Percentiles rank a stretch among this genome's conserved stretches.
These are phyloP conservation scores for Drosophila ustulata DNA, from an alignment of 2,888 invertebrate species.

Conservation along the genomic window DNA sequence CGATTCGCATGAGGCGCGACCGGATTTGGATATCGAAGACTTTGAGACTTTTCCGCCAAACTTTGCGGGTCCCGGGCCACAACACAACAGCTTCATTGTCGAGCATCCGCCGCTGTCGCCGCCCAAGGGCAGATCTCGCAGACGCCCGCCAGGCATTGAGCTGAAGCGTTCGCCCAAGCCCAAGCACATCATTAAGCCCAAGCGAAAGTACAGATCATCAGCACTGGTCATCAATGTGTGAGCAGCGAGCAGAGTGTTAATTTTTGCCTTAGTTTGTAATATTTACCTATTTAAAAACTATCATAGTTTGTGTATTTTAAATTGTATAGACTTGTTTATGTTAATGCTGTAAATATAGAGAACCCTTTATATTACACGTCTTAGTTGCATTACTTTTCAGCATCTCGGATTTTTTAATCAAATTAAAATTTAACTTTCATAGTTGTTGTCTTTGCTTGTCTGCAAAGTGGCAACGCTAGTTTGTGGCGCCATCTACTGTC, in stretches of 20 bases:
- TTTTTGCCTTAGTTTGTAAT: neutral
- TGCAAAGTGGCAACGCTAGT: conserved; percentile 17
- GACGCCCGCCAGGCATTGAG: conserved; percentile 72
- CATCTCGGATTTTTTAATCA: neutral
- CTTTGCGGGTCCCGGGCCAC: conserved; percentile 61
- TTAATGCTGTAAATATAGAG: conserved; percentile 52
- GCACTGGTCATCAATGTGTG: conserved; percentile 80
- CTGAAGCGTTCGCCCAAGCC: conserved; percentile 65
- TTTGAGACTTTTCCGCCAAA: conserved; percentile 75
- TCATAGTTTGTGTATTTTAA: conserved; percentile 26
- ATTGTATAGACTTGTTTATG: conserved; percentile 41
- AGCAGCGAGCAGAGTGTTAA: neutral
- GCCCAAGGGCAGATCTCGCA: conserved; percentile 52
- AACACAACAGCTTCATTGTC: conserved; percentile 58
- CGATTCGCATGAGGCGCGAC: conserved; percentile 70
- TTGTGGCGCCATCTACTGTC: conserved; percentile 18
- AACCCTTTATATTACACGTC: conserved; percentile 16
- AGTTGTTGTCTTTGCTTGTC: conserved; percentile 31
- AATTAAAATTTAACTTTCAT: neutral
- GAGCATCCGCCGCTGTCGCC: conserved; percentile 55
- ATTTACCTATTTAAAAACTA: conserved; percentile 52
- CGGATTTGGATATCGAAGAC: conserved; percentile 73
- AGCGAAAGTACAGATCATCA: conserved; percentile 78
- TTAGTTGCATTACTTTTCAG: neutral
- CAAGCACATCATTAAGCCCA: conserved; percentile 66